These are phyloP conservation scores for Dromas ardeola DNA, from an alignment of 2,113 vertebrate genomes.

Conservation along the genomic window DNA sequence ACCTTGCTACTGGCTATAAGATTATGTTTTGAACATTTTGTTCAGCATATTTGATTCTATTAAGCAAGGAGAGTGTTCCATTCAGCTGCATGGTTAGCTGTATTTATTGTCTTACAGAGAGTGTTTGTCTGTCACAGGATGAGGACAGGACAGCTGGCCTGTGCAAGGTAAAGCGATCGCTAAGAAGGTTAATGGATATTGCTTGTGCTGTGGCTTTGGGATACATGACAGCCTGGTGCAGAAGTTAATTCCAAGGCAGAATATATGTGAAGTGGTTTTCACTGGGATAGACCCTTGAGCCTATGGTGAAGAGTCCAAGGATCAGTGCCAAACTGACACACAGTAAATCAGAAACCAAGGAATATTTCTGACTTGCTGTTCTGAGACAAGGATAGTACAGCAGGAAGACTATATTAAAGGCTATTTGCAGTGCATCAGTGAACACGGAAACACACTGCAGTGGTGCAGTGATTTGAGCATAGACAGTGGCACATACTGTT, in stretches of 20 bases:
- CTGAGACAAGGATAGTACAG: accelerated
- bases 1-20: not conserved
- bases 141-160: not conserved
- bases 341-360: not conserved
- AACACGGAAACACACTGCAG: not conserved
- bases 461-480: not conserved
- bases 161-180: not conserved
- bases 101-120: not conserved
- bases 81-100: not conserved
- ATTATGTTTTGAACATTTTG: not conserved
- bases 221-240: not conserved
- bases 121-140: not conserved
- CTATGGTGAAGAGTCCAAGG: not conserved
- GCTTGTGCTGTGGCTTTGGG: not conserved
- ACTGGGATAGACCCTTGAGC: not conserved
- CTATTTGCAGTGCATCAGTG: not conserved
- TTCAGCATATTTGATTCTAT: not conserved
- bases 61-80: not conserved
- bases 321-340: not conserved
- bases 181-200: not conserved
- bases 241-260: not conserved
- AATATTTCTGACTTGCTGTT: not conserved
- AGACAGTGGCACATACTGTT: not conserved
- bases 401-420: not conserved
- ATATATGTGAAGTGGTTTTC: not conserved